A percentile compares a stretch with the other conserved stretches of the same genome.
These are phyloP conservation scores for Pollenia labialis DNA, from an alignment of 2,888 invertebrate species.

Conservation along the genomic window DNA sequence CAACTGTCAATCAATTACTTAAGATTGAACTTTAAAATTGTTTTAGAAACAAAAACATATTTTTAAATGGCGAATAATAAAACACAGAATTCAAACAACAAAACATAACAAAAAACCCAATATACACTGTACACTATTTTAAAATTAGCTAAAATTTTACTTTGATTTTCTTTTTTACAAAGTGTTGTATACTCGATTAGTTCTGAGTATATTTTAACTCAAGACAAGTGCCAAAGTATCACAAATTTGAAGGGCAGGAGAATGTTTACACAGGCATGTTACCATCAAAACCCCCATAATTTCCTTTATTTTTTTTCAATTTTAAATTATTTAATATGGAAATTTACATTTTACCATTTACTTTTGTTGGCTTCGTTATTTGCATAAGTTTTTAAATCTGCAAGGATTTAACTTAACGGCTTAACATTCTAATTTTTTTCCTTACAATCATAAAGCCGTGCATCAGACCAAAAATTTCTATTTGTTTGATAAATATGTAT, in stretches of 20 bases:
- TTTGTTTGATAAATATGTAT: background rate
- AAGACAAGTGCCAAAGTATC: background rate
- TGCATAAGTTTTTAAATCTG: slow-evolving; percentile 35
- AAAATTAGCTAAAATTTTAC: slow-evolving; percentile 1
- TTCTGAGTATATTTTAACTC: background rate
- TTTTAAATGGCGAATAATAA: slow-evolving; percentile 13
- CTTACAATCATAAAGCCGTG: background rate
- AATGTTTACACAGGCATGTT: background rate
- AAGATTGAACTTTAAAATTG: slow-evolving; percentile 63
- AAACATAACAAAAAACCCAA: background rate
- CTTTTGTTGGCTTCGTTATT: slow-evolving; percentile 31
- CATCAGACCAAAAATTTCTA: background rate
- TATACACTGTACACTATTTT: background rate
- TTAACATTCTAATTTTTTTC: slow-evolving; percentile 21
- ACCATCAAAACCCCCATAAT: background rate
- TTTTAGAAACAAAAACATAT: slow-evolving; percentile 42
- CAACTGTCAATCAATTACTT: slow-evolving; percentile 65
- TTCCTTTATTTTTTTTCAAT: background rate
- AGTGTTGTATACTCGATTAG: background rate
- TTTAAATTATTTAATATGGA: too few relatives aligned
- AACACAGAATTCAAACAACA: background rate
- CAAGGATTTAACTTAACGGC: background rate
- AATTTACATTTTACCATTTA: slow-evolving; percentile 19
- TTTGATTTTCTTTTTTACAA: too few relatives aligned
- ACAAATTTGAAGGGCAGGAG: background rate